Percentiles rank a stretch among this genome's conserved stretches.
Conservation (phyloP, 2,113 vertebrate genomes). For the Oncorhynchus tshawytscha region DNA sequence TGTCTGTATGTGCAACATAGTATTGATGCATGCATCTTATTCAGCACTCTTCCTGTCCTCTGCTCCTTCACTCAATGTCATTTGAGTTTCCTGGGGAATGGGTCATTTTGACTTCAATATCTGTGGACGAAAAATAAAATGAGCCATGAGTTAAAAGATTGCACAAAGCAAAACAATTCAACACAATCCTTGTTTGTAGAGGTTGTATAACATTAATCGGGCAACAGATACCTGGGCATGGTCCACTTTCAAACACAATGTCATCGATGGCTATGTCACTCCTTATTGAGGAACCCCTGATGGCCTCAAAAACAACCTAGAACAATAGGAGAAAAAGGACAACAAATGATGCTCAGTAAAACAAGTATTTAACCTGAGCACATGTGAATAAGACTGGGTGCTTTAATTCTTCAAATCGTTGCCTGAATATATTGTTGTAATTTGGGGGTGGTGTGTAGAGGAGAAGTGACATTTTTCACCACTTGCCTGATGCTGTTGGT, state of each 20-base stretch:
- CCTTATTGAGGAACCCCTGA: conserved; percentile 83
- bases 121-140: conserved; percentile 25
- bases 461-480: neutral
- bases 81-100: conserved; percentile 46
- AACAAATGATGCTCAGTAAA: neutral
- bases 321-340: conserved; percentile 2
- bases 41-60: neutral
- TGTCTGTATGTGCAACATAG: neutral
- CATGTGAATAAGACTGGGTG: neutral
- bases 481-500: conserved; percentile 80
- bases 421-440: neutral
- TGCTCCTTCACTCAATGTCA: conserved; percentile 58
- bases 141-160: neutral
- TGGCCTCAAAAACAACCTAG: conserved; percentile 89
- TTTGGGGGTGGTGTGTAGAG: neutral
- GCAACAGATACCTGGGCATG: conserved; percentile 79
- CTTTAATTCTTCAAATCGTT: neutral
- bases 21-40: neutral
- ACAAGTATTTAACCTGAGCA: neutral
- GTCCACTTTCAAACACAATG: conserved; percentile 81
- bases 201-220: neutral
- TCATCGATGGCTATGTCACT: conserved; percentile 94
- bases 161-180: neutral
- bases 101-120: conserved; percentile 17
- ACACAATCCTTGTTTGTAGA: neutral